Evolutionary conservation across 2,113 vertebrate genomes (phyloP), one percentile per base, ranked within the genome.

Genomic region (Spilogale gracilis): DNA sequence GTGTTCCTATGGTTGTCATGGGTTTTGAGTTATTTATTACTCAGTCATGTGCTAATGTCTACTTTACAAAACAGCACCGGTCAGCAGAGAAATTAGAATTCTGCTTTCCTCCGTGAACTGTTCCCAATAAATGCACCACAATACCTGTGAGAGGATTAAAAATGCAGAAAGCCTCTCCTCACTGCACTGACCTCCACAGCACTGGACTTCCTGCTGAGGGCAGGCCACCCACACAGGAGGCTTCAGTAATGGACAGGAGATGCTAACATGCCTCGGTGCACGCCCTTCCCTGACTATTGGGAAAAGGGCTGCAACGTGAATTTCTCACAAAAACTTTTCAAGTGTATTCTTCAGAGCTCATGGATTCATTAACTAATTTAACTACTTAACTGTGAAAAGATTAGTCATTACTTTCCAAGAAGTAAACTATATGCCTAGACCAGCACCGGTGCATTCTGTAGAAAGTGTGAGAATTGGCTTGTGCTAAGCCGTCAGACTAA

Each of bases 21-120:
- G 20, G 63, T 80, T 97, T 52, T 23, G 9, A 81, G 20, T 81
- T 78, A 38, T 69, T 93, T 94, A 97, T 95, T 89, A 76, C 32
- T 96, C n/a, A 38, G 11, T 17, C 21, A 43, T 79, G n/a, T 50
- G 50, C 50, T 94, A 95, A 54, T 48, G 65, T 43, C 32, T 71
- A 12, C 16, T 54, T 94, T 89, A 88, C 13, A 48, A 91, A 94
- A 90, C 3, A 79, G 9, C 13, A 54, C 14, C 25, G 45, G 32
- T 82, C 73, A 94, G 56, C 20, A 76, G 50, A 81, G 60, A 90
- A 91, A 86, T 92, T 87, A 69, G 50, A 95, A 81, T 79, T 93
- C 67, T 69, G n/a, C 27, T 65, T 78, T 80, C 48, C 65, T 60
- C 84, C 7, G 10, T 60, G 60, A 93, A 93, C 86, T 86, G 14